Evolutionary conservation across 2,113 vertebrate species (phyloP), one percentile per base, ranked within the genome.

Genomic region (Motacilla tschutschensis): DNA sequence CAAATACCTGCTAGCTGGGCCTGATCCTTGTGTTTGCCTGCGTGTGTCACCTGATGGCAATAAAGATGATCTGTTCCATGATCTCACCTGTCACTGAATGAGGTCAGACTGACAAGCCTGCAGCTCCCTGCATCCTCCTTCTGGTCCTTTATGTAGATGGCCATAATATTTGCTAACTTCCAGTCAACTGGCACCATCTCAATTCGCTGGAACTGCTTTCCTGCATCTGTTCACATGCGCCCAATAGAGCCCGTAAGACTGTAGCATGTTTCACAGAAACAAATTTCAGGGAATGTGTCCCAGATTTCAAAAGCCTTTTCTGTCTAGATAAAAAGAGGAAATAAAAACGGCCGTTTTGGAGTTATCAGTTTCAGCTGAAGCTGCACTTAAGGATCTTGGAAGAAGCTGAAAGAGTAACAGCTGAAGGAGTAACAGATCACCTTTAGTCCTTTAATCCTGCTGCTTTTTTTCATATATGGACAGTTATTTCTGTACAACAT

Each of bases 1-100:
- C 14, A 69, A 69, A 38, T 3, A 8, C 15, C 6, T 55, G 10
- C 10, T 38, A 43, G 7, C 48, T 69, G 18, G 12, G 31, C 26
- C 31, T 29, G 13, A 38, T 69, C 2, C 6, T 36, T 28, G 50
- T 5, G 0, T 28, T 33, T 25, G 35, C 25, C 29, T 64, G 10
- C 33, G 21, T 26, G 10, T 46, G 6, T 35, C 1, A 0, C 24
- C 19, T 16, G 8, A 29, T 40, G 20, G 10, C 38, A 25, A 12
- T 50, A 38, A 33, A 24, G 28, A 44, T 40, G n/a, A 38, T 44
- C 38, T 64, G 12, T 38, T 82, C 44, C 58, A 33, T 70, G 29
- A 40, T 25, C 8, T 40, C 31, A 25, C 24, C 14, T 51, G 17
- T 29, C 24, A 51, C 10, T 14, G 44, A 44, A 38, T 17, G 25